Base-by-base conservation (phyloP, 2,797 vertebrate genomes). In the Brachyalestes nurse region DNA sequence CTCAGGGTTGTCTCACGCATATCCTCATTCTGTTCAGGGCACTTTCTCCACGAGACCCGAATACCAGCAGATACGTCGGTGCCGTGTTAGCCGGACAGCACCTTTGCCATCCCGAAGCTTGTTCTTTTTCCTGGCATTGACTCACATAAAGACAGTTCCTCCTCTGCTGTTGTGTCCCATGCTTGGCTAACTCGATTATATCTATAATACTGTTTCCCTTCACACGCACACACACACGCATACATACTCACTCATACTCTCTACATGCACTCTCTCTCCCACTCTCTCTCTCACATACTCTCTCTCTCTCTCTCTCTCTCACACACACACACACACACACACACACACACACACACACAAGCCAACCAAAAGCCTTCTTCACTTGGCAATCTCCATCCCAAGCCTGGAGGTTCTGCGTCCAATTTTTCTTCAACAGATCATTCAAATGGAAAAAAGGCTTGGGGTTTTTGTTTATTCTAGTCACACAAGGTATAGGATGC, bases 51-150 rank as follows among this genome's bases (percentile, higher is more conserved):
- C 60, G 1, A 65, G 23, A 67, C 60, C 53, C 23, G 58, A 72
- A 82, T 28, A 53, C 58, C 23, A 25, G 5, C 23, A 14, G 23
- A 61, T 28, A 10, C 7, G 16, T n/a, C 53, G 53, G 6, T 9
- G 67, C 47, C 16, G 34, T 17, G 66, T 69, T 60, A 78, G 10
- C 16, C 14, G 58, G 57, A 76, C 5, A 47, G 85, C 87, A 83
- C 87, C 38, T 38, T 47, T 76, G 51, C 53, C 66, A 53, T 76
- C 75, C 80, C 34, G 4, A 34, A 34, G 34, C 85, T 86, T 84
- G 84, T 79, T 84, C 66, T 78, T 83, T 90, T 84, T 84, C 80
- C 85, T 86, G 79, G 60, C 64, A 74, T 86, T 80, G 62, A 69
- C 88, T 87, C 83, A 76, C 71, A 79, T 75, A 34, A 78, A 76